Conservation (phyloP, 2,888 invertebrate species). For the Cheilosia urbana region DNA sequence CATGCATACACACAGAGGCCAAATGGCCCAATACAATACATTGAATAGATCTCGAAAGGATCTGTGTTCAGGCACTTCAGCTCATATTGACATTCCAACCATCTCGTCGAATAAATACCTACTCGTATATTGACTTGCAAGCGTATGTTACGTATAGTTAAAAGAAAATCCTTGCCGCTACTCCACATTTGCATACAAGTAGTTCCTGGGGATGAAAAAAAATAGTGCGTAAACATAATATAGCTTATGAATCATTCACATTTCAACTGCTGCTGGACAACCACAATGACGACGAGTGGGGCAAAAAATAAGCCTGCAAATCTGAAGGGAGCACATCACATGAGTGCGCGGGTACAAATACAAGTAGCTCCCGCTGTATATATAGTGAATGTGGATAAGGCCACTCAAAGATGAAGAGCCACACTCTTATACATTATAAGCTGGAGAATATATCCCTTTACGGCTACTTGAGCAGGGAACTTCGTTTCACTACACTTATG, state of each 20-base stretch:
- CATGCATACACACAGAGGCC: background rate
- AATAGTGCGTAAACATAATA: slow-evolving; percentile 46
- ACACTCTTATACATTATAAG: slow-evolving; percentile 68
- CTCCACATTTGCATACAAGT: slow-evolving; percentile 24
- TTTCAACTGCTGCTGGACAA: slow-evolving; percentile 51
- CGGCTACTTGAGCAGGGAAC: slow-evolving; percentile 68
- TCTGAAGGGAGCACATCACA: slow-evolving; percentile 27
- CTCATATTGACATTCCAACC: slow-evolving; percentile 12
- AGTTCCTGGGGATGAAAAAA: slow-evolving; percentile 34
- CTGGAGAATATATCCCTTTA: slow-evolving; percentile 65
- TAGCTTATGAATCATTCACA: slow-evolving; percentile 65
- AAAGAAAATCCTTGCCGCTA: slow-evolving; percentile 5
- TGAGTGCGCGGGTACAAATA: slow-evolving; percentile 27
- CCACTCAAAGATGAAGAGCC: slow-evolving; percentile 70
- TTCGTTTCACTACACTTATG: slow-evolving; percentile 65
- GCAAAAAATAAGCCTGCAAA: slow-evolving; percentile 25
- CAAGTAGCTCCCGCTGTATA: slow-evolving; percentile 28
- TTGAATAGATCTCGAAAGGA: slow-evolving; percentile 38
- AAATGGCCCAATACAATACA: slow-evolving; percentile 22
- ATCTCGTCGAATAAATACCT: background rate
- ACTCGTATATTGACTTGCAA: slow-evolving; percentile 34
- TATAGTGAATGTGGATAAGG: slow-evolving; percentile 49
- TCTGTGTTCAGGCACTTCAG: slow-evolving; percentile 36
- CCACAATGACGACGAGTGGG: slow-evolving; percentile 11
- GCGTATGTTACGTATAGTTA: background rate